Conservation (phyloP, 1,140 invertebrate species). For the Drosophila grimshawi region DNA sequence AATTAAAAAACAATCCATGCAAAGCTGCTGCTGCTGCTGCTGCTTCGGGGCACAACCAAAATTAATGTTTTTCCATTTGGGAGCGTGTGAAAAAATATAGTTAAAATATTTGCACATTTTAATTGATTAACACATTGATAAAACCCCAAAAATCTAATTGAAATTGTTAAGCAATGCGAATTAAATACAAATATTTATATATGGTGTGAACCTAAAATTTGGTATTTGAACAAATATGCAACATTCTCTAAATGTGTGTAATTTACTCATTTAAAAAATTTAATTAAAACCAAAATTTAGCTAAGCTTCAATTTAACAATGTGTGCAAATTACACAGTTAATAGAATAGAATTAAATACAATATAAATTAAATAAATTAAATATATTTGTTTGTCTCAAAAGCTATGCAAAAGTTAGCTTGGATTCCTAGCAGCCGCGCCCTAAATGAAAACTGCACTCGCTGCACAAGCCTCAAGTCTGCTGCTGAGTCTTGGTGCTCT, state of each 20-base stretch:
- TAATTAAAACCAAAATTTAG: not conserved
- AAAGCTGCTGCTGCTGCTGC: not conserved
- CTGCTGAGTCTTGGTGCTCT: conserved; percentile 16
- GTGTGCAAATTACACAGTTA: not conserved
- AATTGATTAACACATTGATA: no score
- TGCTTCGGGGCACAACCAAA: not conserved
- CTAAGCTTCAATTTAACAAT: not conserved
- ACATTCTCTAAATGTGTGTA: not conserved
- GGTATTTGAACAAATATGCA: not conserved
- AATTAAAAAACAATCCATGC: not conserved
- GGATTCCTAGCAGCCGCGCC: conserved; percentile 30
- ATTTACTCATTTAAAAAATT: not conserved
- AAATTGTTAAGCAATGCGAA: not conserved
- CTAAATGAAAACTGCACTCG: conserved; percentile 27
- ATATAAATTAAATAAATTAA: no score
- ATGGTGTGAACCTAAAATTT: no score
- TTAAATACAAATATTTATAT: no score
- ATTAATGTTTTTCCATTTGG: not conserved
- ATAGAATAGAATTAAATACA: not conserved
- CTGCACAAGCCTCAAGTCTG: not conserved
- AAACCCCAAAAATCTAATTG: not conserved
- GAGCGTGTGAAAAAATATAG: not conserved
- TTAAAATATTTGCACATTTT: not conserved
- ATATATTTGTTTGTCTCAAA: no score
- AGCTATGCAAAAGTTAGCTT: no score